These are phyloP conservation scores for Pitangus sulphuratus DNA, from an alignment of 2,797 vertebrate genomes.

Conservation along the genomic window DNA sequence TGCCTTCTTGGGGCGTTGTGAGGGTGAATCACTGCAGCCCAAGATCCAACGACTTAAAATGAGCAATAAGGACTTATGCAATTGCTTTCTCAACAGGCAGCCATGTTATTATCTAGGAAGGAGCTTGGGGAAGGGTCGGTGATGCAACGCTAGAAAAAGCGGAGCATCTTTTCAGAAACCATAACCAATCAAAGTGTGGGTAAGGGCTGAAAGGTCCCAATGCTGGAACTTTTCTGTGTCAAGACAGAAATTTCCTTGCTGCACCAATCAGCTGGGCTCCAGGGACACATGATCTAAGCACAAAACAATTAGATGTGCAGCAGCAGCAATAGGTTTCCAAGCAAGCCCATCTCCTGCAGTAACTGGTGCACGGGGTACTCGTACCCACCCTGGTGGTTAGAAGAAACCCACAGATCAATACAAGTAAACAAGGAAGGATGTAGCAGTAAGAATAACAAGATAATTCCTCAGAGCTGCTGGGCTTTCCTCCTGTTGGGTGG, in stretches of 20 bases:
- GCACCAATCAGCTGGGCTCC: neutral
- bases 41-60: neutral
- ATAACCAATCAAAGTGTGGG: neutral
- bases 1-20: conserved; percentile 7
- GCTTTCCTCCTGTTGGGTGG: neutral
- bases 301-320: neutral
- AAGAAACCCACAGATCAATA: accelerated
- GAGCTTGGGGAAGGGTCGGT: neutral
- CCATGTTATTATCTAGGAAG: neutral
- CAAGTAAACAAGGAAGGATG: neutral
- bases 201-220: neutral
- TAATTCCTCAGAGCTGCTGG: neutral
- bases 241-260: neutral
- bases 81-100: neutral
- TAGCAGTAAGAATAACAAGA: neutral
- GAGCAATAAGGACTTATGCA: conserved; percentile 20
- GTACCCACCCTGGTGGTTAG: neutral
- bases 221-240: neutral
- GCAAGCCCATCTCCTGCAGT: neutral
- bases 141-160: neutral
- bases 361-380: neutral
- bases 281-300: neutral
- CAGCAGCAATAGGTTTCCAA: neutral
- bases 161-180: neutral
- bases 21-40: conserved; percentile 21